phyloP scores from a whole-genome alignment of 2,797 vertebrate species.

The Enteromius fasciolatus region DNA sequence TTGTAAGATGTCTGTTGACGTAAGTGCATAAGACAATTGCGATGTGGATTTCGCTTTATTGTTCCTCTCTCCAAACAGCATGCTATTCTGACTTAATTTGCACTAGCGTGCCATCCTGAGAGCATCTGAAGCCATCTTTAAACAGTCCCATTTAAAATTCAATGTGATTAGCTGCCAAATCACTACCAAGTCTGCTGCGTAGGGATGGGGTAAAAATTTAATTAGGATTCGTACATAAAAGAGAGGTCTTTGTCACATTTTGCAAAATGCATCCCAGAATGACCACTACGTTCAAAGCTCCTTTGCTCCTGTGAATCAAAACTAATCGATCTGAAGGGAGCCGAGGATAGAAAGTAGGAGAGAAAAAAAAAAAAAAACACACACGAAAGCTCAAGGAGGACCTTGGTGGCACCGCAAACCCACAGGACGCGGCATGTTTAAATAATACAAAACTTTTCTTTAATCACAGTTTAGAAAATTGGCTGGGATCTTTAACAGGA shows the following conservation, averaged over 20 bases:
- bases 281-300: constrained; percentile 82
- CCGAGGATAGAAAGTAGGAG: constrained; percentile 63
- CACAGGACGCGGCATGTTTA: constrained; percentile 78
- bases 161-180: constrained; percentile 90
- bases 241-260: constrained; percentile 82
- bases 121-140: constrained; percentile 82
- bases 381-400: constrained; percentile 69
- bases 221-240: constrained; percentile 86
- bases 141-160: constrained; percentile 87
- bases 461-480: constrained; percentile 86
- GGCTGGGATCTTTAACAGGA: constrained; percentile 78
- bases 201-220: constrained; percentile 80
- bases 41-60: constrained; percentile 72
- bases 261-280: constrained; percentile 80
- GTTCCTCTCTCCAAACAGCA: constrained; percentile 71
- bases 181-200: constrained; percentile 81
- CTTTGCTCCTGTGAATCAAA: constrained; percentile 77
- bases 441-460: constrained; percentile 87
- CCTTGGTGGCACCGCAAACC: constrained; percentile 71
- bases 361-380: constrained; percentile 4
- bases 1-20: constrained; percentile 71
- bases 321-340: constrained; percentile 81
- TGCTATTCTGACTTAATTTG: constrained; percentile 79
- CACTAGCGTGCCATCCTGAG: constrained; percentile 76
- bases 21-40: constrained; percentile 73